phyloP scores from a whole-genome alignment of 2,797 vertebrate genomes.

The Lutjanus campechanus region DNA sequence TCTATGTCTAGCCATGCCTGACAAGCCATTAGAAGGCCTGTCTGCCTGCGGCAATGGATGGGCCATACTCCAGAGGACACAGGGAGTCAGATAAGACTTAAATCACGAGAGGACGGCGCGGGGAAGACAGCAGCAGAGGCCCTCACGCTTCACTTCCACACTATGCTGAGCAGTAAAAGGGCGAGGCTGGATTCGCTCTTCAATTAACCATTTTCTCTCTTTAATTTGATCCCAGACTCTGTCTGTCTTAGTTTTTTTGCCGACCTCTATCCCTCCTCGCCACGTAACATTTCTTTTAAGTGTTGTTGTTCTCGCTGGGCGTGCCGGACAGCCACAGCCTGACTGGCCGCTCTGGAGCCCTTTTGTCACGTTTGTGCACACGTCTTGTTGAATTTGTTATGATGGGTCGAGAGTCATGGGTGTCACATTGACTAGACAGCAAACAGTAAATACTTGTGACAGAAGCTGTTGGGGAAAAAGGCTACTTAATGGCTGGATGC shows the following conservation, averaged over 20 bases:
- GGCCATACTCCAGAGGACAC: conserved; percentile 71
- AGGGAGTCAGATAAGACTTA: conserved; percentile 63
- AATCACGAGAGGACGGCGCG: conserved; percentile 63
- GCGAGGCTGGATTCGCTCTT: conserved; percentile 5
- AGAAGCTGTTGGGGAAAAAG: conserved; percentile 54
- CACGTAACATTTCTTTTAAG: neutral
- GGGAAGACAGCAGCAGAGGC: conserved; percentile 36
- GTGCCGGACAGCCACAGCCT: conserved; percentile 15
- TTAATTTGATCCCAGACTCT: neutral
- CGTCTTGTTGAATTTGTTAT: conserved; percentile 65
- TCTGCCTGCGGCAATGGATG: conserved; percentile 64
- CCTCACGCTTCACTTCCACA: conserved; percentile 37
- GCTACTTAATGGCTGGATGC: conserved; percentile 39
- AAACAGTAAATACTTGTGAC: conserved; percentile 71
- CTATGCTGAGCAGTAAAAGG: conserved; percentile 34
- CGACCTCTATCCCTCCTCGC: neutral
- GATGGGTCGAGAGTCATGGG: conserved; percentile 57
- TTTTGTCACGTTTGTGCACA: conserved; percentile 62
- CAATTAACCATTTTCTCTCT: conserved; percentile 14
- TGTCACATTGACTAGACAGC: conserved; percentile 55
- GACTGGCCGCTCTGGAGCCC: conserved; percentile 41
- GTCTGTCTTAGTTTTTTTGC: no score
- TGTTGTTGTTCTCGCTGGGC: conserved; percentile 16
- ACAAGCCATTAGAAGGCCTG: conserved; percentile 67
- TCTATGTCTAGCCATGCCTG: conserved; percentile 62